A percentile compares a stretch with the other conserved stretches of the same genome.
phyloP scores from a whole-genome alignment of 2,113 vertebrate genomes.

The Mastomys coucha region DNA sequence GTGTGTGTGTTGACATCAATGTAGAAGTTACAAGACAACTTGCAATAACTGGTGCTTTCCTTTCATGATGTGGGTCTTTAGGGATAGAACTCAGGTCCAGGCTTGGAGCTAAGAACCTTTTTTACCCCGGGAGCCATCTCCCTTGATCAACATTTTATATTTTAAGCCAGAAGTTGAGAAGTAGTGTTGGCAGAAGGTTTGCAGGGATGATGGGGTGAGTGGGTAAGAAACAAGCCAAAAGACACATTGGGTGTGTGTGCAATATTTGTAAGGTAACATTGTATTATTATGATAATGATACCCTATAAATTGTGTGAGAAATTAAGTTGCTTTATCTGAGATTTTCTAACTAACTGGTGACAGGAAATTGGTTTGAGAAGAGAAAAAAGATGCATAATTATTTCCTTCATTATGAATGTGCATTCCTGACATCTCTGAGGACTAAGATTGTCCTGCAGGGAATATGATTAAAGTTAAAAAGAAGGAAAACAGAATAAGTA shows the following conservation, averaged over 20 bases:
- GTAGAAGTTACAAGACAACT: neutral
- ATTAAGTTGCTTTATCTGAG: slow-evolving; percentile 59
- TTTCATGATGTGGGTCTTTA: neutral
- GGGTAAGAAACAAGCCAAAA: neutral
- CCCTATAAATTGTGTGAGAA: slow-evolving; percentile 29
- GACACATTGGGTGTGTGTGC: neutral
- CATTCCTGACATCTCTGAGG: slow-evolving; percentile 75
- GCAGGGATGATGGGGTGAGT: neutral
- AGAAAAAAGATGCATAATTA: slow-evolving; percentile 69
- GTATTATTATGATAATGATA: slow-evolving; percentile 35
- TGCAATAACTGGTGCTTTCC: neutral
- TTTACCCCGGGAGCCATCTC: neutral
- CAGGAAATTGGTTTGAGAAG: slow-evolving; percentile 65
- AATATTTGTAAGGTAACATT: slow-evolving; percentile 30
- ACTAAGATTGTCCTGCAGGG: slow-evolving; percentile 74
- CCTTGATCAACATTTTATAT: neutral
- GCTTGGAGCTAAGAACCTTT: neutral
- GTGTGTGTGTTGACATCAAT: neutral
- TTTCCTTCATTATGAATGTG: slow-evolving; percentile 69
- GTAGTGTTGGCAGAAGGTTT: slow-evolving; percentile 24
- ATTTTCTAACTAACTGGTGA: slow-evolving; percentile 61
- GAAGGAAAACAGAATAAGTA: slow-evolving; percentile 79
- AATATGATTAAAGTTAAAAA: slow-evolving; percentile 81
- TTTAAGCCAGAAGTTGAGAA: slow-evolving; percentile 33
- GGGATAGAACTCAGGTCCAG: too few relatives aligned